These are phyloP conservation scores for Acanthosepion esculentum DNA, from an alignment of 2,888 invertebrate genomes.

Conservation along the genomic window DNA sequence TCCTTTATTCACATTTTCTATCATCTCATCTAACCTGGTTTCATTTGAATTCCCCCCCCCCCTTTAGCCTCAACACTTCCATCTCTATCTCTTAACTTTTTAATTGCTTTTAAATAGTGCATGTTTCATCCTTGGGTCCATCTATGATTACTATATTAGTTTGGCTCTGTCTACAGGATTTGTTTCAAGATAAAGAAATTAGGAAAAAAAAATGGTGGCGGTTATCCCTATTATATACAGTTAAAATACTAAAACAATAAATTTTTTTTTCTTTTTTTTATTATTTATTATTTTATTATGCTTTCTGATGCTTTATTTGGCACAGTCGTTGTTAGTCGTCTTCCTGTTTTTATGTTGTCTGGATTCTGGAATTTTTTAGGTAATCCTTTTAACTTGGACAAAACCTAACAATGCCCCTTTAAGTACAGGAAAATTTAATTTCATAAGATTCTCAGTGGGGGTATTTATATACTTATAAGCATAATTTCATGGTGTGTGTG, in stretches of 20 bases:
- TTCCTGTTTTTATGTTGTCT: constrained; percentile 15
- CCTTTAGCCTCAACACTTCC: background rate
- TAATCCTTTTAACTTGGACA: background rate
- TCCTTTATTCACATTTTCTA: background rate
- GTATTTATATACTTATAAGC: too few relatives aligned
- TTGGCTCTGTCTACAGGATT: background rate
- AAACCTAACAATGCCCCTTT: too few relatives aligned
- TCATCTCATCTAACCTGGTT: background rate
- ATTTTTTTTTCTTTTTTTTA: too few relatives aligned
- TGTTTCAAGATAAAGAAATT: background rate
- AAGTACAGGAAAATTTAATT: too few relatives aligned
- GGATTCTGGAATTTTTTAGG: background rate
- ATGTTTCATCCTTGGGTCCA: background rate
- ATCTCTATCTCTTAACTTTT: background rate
- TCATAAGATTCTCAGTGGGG: too few relatives aligned
- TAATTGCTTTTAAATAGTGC: background rate
- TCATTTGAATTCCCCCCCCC: background rate
- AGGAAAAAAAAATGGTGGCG: background rate
- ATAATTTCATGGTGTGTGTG: too few relatives aligned
- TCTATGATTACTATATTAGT: background rate
- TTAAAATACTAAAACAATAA: background rate
- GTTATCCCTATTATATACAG: background rate
- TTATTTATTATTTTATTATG: background rate
- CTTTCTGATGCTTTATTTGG: background rate
- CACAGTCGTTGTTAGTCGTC: background rate